These are phyloP conservation scores for Scelioninae gen. 1 DNA, from an alignment of 2,888 invertebrate genomes.

Conservation along the genomic window DNA sequence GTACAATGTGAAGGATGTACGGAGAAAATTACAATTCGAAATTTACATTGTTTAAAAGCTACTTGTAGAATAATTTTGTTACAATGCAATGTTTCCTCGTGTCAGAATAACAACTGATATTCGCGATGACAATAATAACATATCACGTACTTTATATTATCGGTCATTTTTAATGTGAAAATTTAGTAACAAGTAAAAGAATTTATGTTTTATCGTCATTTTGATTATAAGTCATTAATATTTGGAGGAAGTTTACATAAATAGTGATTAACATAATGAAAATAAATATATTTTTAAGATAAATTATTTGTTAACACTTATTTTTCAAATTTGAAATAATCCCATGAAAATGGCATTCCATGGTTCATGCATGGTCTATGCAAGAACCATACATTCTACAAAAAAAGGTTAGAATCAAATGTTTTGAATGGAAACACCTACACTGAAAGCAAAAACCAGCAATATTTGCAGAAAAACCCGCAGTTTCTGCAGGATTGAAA, in stretches of 20 bases:
- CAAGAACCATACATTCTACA: no score
- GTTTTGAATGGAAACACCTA: no score
- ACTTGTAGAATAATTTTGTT: background rate
- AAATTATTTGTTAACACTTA: no score
- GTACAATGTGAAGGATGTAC: background rate
- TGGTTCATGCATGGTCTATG: no score
- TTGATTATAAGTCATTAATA: background rate
- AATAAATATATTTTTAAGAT: no score
- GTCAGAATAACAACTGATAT: slow-evolving; percentile 10
- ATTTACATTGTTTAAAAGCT: slow-evolving; percentile 18
- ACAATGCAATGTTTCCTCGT: slow-evolving; percentile 4
- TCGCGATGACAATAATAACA: slow-evolving; percentile 3
- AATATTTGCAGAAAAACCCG: no score
- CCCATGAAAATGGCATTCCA: no score
- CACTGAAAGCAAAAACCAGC: no score
- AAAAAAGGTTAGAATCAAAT: no score
- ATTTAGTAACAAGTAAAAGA: background rate
- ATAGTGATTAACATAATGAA: background rate
- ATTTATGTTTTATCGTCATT: background rate
- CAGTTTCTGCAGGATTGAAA: no score
- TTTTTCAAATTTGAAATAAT: no score
- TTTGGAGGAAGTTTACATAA: background rate
- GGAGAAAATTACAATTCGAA: slow-evolving; percentile 4
- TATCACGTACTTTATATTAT: slow-evolving; percentile 12
- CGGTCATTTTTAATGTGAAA: slow-evolving; percentile 19